A percentile compares a stretch with the other conserved stretches of the same genome.
Conservation (phyloP, 2,888 invertebrate genomes). For the Ochropleura leucogaster region DNA sequence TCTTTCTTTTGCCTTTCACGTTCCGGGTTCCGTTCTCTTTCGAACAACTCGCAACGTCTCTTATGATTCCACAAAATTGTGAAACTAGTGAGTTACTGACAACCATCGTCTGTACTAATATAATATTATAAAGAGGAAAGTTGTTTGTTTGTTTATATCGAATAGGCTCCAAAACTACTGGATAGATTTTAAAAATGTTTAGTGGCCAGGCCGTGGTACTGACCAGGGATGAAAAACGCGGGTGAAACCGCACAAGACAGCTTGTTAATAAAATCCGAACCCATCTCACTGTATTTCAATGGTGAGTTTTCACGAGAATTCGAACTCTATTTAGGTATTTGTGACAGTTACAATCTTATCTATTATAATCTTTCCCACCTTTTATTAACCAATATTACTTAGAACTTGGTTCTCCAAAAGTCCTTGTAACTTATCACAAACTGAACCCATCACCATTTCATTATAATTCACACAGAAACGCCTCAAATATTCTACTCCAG, state of each 20-base stretch:
- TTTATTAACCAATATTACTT: background rate
- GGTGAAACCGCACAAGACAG: no score
- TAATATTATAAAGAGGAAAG: no score
- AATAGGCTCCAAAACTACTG: no score
- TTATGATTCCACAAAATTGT: background rate
- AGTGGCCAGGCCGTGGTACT: no score
- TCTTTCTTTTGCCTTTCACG: no score
- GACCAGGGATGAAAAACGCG: no score
- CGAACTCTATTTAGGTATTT: background rate
- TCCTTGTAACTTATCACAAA: conserved; percentile 3
- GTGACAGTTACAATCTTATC: background rate
- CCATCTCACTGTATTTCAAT: background rate
- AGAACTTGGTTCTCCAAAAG: background rate
- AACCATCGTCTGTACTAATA: background rate
- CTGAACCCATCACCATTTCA: conserved; percentile 15
- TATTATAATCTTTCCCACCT: background rate
- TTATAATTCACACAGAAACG: conserved; percentile 29
- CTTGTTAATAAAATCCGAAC: background rate
- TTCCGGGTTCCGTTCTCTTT: no score
- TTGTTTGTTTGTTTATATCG: no score
- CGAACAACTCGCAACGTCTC: no score
- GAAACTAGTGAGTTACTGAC: background rate
- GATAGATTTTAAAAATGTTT: no score
- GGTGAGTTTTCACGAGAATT: no score
- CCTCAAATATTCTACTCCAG: conserved; percentile 35